A percentile compares a stretch with the other conserved stretches of the same genome.
phyloP scores from a whole-genome alignment of 92 coral and sea anemone species.

The Pocillopora meandrina region DNA sequence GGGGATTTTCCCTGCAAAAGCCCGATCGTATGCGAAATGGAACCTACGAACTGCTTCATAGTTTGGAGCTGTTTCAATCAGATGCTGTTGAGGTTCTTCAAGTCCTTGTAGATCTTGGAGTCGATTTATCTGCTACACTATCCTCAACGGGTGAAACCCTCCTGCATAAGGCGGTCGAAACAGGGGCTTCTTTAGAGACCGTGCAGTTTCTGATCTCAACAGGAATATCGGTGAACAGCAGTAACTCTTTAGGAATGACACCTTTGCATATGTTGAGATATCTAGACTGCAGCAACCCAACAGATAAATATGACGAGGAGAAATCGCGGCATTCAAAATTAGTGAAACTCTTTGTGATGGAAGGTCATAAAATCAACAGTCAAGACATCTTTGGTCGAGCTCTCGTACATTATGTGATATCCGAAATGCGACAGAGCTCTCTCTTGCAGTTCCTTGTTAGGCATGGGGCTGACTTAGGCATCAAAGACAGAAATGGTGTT shows the following conservation, averaged over 20 bases:
- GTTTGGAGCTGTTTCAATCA: conserved; percentile 11
- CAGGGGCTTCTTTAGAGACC: conserved; percentile 24
- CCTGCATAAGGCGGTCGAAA: conserved; percentile 24
- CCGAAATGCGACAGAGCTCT: conserved; percentile 25
- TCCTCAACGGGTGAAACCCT: conserved; percentile 30
- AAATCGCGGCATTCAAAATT: conserved; percentile 24
- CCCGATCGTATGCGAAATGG: conserved; percentile 30
- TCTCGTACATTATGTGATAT: conserved; percentile 3
- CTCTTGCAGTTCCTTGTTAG: conserved; percentile 29
- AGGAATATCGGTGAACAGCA: conserved; percentile 39
- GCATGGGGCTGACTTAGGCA: conserved; percentile 23
- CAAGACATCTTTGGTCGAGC: conserved; percentile 34
- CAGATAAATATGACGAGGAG: conserved; percentile 6
- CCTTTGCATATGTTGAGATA: conserved; percentile 30
- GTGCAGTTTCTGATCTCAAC: conserved; percentile 29
- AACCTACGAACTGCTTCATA: conserved; percentile 1
- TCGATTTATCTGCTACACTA: conserved; percentile 21
- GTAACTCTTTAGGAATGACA: conserved; percentile 29
- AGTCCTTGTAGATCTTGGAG: conserved; percentile 34
- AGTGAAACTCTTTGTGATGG: conserved; percentile 5
- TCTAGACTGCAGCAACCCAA: conserved; percentile 2
- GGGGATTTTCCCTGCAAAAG: conserved; percentile 35
- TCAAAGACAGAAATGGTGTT: conserved; percentile 40
- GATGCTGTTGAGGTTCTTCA: conserved; percentile 29
- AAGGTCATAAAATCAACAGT: conserved; percentile 29